Evolutionary conservation across 2,113 vertebrate genomes (phyloP).

Genomic region (Isurus oxyrinchus): DNA sequence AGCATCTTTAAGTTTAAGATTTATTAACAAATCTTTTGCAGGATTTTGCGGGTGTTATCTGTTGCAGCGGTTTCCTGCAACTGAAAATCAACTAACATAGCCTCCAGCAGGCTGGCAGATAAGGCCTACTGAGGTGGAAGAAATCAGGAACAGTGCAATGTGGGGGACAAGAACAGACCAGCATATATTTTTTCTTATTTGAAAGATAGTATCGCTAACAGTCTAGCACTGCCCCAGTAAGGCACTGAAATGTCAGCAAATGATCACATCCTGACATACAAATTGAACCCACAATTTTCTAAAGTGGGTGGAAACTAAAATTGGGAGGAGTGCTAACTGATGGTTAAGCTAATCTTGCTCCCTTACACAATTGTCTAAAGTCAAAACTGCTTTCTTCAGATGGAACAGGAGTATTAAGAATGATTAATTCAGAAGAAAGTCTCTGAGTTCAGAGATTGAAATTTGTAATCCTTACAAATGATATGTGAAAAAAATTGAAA

Average conservation of each 20-base stretch:
- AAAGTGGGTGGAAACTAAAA: not conserved
- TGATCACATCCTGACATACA: not conserved
- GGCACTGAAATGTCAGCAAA: not conserved
- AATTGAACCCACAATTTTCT: not conserved
- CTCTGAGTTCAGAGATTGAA: too few species aligned
- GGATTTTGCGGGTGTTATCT: not conserved
- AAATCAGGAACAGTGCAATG: not conserved
- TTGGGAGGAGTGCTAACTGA: not conserved
- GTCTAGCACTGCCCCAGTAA: not conserved
- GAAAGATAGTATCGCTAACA: not conserved
- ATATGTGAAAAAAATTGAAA: not conserved
- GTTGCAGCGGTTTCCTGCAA: not conserved
- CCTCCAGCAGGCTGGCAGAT: not conserved
- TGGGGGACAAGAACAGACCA: not conserved
- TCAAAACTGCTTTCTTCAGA: not conserved
- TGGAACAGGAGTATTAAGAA: not conserved
- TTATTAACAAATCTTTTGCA: not conserved
- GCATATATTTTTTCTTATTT: not conserved
- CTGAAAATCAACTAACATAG: not conserved
- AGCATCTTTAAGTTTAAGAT: not conserved
- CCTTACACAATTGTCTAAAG: not conserved
- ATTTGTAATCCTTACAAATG: too few species aligned
- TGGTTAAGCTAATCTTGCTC: not conserved
- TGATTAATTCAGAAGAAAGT: not conserved
- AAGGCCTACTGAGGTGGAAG: not conserved